Conservation (phyloP, 2,797 vertebrate species). For the Leontopithecus rosalia region DNA sequence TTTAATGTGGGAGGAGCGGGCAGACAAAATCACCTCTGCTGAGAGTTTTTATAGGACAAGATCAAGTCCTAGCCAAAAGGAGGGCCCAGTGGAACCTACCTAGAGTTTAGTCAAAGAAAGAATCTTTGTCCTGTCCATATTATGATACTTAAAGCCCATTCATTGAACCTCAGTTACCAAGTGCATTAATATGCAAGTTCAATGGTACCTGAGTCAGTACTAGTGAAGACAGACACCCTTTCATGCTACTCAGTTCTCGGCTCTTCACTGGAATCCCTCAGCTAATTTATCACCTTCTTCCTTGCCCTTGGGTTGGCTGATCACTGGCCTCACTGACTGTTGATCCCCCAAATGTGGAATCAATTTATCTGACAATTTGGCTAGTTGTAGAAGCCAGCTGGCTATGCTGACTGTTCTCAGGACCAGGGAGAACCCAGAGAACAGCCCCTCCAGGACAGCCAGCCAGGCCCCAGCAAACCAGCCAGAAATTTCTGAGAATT, state of each 20-base stretch:
- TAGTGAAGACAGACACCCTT: background rate
- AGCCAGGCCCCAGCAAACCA: slow-evolving; percentile 29
- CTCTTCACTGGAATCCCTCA: background rate
- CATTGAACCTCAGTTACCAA: background rate
- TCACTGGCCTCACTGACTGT: background rate
- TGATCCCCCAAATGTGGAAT: background rate
- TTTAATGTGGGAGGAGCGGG: background rate
- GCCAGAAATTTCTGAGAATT: slow-evolving; percentile 72
- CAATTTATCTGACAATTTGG: slow-evolving; percentile 25
- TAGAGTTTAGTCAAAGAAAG: background rate
- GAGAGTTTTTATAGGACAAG: background rate
- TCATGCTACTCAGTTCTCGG: background rate
- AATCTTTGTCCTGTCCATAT: background rate
- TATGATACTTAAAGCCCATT: background rate
- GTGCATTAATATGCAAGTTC: background rate
- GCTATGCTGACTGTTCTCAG: background rate
- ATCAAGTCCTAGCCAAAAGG: background rate
- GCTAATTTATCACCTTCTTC: slow-evolving; percentile 15
- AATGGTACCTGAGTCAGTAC: background rate
- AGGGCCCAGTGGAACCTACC: background rate
- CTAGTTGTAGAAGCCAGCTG: slow-evolving; percentile 42
- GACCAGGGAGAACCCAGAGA: slow-evolving; percentile 49
- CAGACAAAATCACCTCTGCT: background rate
- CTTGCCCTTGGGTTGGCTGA: slow-evolving; percentile 19
- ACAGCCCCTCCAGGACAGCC: background rate